Percentiles rank a stretch among this genome's conserved stretches.
Conservation (phyloP, 2,888 invertebrate species). For the Lumbricus terrestris region DNA sequence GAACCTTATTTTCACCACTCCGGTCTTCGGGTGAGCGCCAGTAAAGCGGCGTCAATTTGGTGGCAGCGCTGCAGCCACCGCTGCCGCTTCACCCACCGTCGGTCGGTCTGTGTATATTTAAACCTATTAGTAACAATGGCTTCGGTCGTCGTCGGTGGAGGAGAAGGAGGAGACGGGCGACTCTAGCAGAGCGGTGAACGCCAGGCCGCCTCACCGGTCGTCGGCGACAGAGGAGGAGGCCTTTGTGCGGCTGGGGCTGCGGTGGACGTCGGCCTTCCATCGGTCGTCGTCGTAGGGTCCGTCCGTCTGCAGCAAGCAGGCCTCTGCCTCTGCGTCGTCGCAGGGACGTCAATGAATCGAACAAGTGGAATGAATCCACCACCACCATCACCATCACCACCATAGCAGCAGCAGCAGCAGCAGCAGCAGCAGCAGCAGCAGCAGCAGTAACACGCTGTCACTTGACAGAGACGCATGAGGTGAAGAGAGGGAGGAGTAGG, state of each 20-base stretch:
- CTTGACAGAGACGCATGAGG: neutral
- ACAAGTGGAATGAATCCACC: neutral
- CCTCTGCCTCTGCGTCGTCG: neutral
- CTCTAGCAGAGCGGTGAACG: neutral
- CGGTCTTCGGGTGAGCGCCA: neutral
- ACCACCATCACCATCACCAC: too few relatives aligned
- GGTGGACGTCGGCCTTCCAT: too few relatives aligned
- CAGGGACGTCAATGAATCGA: constrained; percentile 3
- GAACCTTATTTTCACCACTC: neutral
- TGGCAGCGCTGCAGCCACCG: neutral
- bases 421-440: neutral
- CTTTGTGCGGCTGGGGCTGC: too few relatives aligned
- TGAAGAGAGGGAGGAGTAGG: neutral
- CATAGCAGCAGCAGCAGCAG: too few relatives aligned
- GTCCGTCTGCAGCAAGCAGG: neutral
- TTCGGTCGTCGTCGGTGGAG: too few relatives aligned
- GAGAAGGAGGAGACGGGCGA: neutral
- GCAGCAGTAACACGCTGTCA: neutral
- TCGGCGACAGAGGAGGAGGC: neutral
- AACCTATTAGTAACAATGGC: constrained; percentile 3
- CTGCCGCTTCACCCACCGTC: neutral
- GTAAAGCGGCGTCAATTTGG: constrained; percentile 3
- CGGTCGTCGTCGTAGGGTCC: neutral
- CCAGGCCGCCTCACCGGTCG: neutral
- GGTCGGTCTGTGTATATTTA: constrained; percentile 3